phyloP scores from a whole-genome alignment of 30 jellyfish, hydroid and myxozoan species.

The Nemopilema nomurai region DNA sequence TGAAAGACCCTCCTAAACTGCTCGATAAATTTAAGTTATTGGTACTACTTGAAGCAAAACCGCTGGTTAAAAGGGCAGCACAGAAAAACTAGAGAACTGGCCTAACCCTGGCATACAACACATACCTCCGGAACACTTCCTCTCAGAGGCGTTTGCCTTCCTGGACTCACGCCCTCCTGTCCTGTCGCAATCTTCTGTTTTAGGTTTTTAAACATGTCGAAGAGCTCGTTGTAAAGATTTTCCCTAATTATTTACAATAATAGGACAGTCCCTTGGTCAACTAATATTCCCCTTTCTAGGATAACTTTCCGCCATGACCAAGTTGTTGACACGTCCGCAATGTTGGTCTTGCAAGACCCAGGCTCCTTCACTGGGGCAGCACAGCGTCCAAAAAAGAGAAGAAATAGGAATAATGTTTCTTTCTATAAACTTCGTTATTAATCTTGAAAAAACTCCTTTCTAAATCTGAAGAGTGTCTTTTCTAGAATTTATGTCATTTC shows the following conservation, averaged over 20 bases:
- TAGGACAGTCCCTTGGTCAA: neutral
- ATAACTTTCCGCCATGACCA: constrained; percentile 56
- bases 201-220: constrained; percentile 75
- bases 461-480: too few relatives aligned
- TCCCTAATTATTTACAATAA: neutral
- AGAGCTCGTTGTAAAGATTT: neutral
- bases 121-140: constrained; percentile 69
- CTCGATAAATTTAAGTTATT: neutral
- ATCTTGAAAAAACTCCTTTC: neutral
- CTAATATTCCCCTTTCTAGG: neutral
- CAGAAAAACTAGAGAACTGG: too few relatives aligned
- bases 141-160: constrained; percentile 91
- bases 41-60: neutral
- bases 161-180: constrained; percentile 98
- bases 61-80: too few relatives aligned
- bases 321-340: constrained; percentile 70
- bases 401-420: neutral
- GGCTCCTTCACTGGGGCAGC: constrained; percentile 59
- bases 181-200: constrained; percentile 95
- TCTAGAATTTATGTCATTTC: too few relatives aligned
- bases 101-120: neutral
- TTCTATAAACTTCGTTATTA: neutral
- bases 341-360: constrained; percentile 37
- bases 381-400: too few relatives aligned
- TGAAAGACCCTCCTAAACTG: too few relatives aligned